Base-by-base conservation (phyloP, 2,888 invertebrate species). In the Acholoe squamosa region DNA sequence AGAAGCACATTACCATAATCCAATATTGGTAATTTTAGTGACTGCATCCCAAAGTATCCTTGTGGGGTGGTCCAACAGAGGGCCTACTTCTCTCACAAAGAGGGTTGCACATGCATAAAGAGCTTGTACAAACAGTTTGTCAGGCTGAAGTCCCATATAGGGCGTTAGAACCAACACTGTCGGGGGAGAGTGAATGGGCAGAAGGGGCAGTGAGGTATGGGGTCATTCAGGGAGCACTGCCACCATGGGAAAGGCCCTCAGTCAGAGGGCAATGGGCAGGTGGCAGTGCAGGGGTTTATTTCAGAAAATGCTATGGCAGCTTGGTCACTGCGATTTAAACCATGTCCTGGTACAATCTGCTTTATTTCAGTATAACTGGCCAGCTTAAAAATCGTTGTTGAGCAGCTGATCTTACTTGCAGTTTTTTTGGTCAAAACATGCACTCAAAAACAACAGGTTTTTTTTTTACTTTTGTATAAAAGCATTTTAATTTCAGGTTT, bases 21-120 rank as follows among this genome's bases (percentile, higher is more conserved):
- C 80, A 80, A 80, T 80, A 80, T 80, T 80, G 80, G 80, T 14
- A 33, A 43, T 80, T 25, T 43, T 22, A 43, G 22, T 34, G 43
- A 71, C 16, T 71, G 71, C 28, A 28, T 28, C 71, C 19, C 28
- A 71, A 80, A 33, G 80, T 80, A 80, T 80, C 80, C 34, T 80
- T 80, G 14, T 80, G 43, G 7, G 25, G 71, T 1, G 12, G 33
- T 12, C 14, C 80, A 7, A 19, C 61, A 80, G 33, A 16, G n/a
- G 80, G 34, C 19, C 80, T n/a, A 19, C 16, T 34, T 22, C 80
- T 28, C 43, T 34, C 22, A 19, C 0, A 34, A 43, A 33, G 80
- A n/a, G 34, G 14, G 12, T 25, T 22, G 80, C 80, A 43, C 80
- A 43, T 14, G 43, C 80, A 43, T 25, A n/a, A 16, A 80, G 80